phyloP scores from a whole-genome alignment of 2,888 invertebrate genomes.

The Trachelus iudaicus region DNA sequence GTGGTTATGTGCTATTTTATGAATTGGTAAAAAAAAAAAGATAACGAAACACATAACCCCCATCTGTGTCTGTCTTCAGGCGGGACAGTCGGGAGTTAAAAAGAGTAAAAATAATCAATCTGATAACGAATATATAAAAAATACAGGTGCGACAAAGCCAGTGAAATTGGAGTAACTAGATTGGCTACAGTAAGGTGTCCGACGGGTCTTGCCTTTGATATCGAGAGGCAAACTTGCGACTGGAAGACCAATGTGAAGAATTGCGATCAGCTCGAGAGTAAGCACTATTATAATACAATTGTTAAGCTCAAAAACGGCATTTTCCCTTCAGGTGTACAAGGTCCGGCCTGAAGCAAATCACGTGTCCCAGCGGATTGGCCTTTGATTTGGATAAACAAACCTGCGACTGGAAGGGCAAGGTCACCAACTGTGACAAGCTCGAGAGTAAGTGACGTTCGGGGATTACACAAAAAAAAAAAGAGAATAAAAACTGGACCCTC shows the following conservation, averaged over 20 bases:
- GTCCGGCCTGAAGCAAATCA: constrained; percentile 96
- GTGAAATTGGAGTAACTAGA: constrained; percentile 86
- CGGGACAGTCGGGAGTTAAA: not conserved
- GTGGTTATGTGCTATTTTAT: not conserved
- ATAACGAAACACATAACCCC: not conserved
- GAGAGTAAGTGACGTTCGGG: constrained; percentile 86
- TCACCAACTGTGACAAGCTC: constrained; percentile 94
- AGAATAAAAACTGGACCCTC: not conserved
- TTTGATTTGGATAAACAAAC: constrained; percentile 98
- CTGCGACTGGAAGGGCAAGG: constrained; percentile 98
- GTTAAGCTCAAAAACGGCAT: constrained; percentile 47
- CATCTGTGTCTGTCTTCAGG: not conserved
- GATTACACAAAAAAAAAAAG: not conserved
- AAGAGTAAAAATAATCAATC: constrained; percentile 1
- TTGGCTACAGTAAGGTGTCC: constrained; percentile 92
- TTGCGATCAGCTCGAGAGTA: constrained; percentile 94
- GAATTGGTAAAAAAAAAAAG: not conserved
- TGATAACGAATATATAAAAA: constrained; percentile 21
- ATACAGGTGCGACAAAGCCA: constrained; percentile 91
- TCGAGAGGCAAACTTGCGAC: constrained; percentile 94
- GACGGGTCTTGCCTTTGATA: constrained; percentile 91
- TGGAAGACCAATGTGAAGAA: constrained; percentile 97
- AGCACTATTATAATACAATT: constrained; percentile 69
- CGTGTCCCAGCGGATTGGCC: constrained; percentile 96
- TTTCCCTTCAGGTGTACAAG: constrained; percentile 88